Evolutionary conservation across 2,888 invertebrate genomes (phyloP), one percentile per base, ranked within the genome.

Genomic region (Xylocampa areola): DNA sequence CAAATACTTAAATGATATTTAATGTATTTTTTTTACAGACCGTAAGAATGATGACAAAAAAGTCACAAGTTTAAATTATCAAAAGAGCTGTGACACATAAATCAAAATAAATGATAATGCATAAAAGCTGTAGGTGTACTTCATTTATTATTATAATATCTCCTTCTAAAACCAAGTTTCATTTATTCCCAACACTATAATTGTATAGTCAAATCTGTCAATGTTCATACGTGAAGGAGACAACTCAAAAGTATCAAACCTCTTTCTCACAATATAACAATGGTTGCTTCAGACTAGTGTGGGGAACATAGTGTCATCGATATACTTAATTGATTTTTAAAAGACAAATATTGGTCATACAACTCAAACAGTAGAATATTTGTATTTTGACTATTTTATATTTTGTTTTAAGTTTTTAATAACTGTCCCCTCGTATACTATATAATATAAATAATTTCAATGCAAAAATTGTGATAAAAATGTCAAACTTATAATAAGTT

Each of bases 381-480:
- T 30, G 11, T 44, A 32, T 30, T n/a, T 23, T 36, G 10, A 8
- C 16, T 27, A 41, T 3, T 30, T 11, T 36, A 41, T 27, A 13
- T 1, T 11, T 27, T 14, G n/a, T 55, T 11, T 29, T 27, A n/a
- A n/a, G 23, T 29, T 40, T 45, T 2, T 70, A 13, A 49, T 16
- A 62, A 53, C 47, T 47, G 16, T 33, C 50, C 37, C 30, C 19
- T 73, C 74, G 63, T 73, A 73, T 76, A 76, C 76, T 52, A 47
- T 45, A 41, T 37, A 45, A 67, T 71, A n/a, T 65, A 67, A 49
- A 76, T 48, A n/a, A 37, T 40, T 49, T 23, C 17, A 45, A 59
- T 71, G 55, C 49, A 50, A 63, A 40, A 27, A 44, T 32, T 32
- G 40, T 23, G 25, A 43, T 59, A 53, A 50, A 60, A 64, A 33